Evolutionary conservation across 2,797 vertebrate species (phyloP).

Genomic region (Cynodonichthys magdalenae): DNA sequence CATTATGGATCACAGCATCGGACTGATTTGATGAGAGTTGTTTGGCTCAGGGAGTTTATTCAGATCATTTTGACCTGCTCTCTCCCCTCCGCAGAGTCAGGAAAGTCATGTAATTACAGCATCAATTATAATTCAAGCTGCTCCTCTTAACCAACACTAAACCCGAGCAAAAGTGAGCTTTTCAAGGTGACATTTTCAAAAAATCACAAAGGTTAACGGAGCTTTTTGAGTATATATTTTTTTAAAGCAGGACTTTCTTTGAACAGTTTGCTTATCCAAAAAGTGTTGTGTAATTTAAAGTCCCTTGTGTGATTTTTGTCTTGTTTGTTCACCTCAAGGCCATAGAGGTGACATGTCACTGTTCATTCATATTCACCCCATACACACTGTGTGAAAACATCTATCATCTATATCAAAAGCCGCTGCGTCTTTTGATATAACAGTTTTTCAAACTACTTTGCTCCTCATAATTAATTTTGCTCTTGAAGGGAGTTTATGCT

Average conservation of each 20-base stretch:
- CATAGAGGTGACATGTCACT: constrained; percentile 56
- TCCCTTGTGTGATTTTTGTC: constrained; percentile 40
- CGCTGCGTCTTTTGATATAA: constrained; percentile 52
- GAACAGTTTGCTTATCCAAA: constrained; percentile 37
- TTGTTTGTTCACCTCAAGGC: constrained; percentile 45
- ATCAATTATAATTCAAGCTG: constrained; percentile 40
- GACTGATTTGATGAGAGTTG: constrained; percentile 42
- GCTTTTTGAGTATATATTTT: neutral
- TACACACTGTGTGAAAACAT: constrained; percentile 49
- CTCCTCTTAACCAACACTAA: constrained; percentile 33
- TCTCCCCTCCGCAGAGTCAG: constrained; percentile 20
- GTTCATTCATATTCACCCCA: constrained; percentile 67
- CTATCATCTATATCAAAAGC: constrained; percentile 67
- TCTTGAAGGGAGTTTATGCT: constrained; percentile 27
- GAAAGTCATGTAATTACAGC: constrained; percentile 30
- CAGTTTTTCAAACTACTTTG: constrained; percentile 32
- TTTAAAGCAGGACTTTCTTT: constrained; percentile 39
- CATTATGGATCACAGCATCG: constrained; percentile 27
- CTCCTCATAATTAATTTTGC: constrained; percentile 22
- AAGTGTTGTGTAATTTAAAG: constrained; percentile 35
- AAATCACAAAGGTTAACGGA: constrained; percentile 14
- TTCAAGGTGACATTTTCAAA: constrained; percentile 23
- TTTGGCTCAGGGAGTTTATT: constrained; percentile 30
- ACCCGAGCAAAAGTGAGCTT: constrained; percentile 19
- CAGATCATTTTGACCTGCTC: constrained; percentile 42